Percentiles rank a stretch among this genome's conserved stretches.
Evolutionary conservation across 2,113 vertebrate genomes (phyloP).

Genomic region (Gallinago paraguaiae): DNA sequence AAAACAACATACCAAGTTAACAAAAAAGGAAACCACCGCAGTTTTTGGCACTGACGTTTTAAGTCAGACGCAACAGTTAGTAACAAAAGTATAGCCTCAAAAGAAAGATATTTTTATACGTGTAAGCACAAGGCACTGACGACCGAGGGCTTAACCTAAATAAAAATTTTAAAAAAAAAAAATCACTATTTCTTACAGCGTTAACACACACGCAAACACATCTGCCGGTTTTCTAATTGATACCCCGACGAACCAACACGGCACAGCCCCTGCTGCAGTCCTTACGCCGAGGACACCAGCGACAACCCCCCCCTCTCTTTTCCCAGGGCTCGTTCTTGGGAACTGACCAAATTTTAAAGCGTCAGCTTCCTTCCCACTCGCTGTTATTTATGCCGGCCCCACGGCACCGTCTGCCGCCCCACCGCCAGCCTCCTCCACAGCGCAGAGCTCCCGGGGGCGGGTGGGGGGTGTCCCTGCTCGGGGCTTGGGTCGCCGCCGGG

Average conservation of each 20-base stretch:
- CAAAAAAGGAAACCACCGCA: background rate
- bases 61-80: background rate
- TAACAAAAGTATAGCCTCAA: background rate
- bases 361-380: background rate
- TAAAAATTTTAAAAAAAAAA: background rate
- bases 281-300: background rate
- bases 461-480: background rate
- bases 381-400: background rate
- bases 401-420: background rate
- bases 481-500: background rate
- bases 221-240: slow-evolving; percentile 22
- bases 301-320: background rate
- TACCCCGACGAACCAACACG: background rate
- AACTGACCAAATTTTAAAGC: slow-evolving; percentile 25
- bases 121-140: background rate
- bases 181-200: slow-evolving; percentile 28
- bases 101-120: background rate
- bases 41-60: slow-evolving; percentile 1
- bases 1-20: slow-evolving; percentile 3
- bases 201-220: slow-evolving; percentile 36
- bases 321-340: background rate
- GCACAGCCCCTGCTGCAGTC: background rate
- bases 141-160: fast-evolving
- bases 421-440: background rate
- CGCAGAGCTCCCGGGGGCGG: background rate